Conservation (phyloP, 2,113 vertebrate species). For the Lamprotornis superbus region DNA sequence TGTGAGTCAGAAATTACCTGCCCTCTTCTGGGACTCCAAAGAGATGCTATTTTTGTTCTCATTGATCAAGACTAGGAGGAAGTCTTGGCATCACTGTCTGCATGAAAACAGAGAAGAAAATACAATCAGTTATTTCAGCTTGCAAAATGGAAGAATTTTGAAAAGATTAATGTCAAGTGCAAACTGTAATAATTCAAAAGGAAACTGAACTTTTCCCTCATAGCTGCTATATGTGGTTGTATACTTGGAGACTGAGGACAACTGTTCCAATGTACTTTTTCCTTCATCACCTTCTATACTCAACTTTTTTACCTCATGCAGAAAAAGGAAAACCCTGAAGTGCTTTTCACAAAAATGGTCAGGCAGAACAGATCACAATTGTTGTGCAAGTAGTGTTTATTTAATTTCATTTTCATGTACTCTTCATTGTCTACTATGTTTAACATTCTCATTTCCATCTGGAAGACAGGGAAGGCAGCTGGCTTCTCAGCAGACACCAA, state of each 20-base stretch:
- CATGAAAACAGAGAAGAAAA: not conserved
- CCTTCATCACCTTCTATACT: not conserved
- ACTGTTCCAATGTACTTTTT: not conserved
- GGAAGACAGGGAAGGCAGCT: constrained; percentile 38
- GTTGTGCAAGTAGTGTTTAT: not conserved
- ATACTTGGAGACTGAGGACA: not conserved
- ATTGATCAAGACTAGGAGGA: not conserved
- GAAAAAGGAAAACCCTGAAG: not conserved
- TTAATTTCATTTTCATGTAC: constrained; percentile 46
- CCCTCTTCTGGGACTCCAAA: not conserved
- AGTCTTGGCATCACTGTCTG: not conserved
- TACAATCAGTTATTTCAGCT: not conserved
- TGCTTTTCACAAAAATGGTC: not conserved
- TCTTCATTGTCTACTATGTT: constrained; percentile 25
- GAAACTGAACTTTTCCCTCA: not conserved
- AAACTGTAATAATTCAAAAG: not conserved
- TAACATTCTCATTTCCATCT: constrained; percentile 18
- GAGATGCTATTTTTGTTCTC: not conserved
- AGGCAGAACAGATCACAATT: not conserved
- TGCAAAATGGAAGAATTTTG: not conserved
- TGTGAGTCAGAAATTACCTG: not conserved
- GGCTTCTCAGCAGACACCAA: constrained; percentile 52
- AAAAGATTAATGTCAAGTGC: not conserved
- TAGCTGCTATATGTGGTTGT: not conserved
- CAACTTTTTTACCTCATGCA: not conserved